Conservation (phyloP, 2,113 vertebrate genomes). For the Nesoenas mayeri region DNA sequence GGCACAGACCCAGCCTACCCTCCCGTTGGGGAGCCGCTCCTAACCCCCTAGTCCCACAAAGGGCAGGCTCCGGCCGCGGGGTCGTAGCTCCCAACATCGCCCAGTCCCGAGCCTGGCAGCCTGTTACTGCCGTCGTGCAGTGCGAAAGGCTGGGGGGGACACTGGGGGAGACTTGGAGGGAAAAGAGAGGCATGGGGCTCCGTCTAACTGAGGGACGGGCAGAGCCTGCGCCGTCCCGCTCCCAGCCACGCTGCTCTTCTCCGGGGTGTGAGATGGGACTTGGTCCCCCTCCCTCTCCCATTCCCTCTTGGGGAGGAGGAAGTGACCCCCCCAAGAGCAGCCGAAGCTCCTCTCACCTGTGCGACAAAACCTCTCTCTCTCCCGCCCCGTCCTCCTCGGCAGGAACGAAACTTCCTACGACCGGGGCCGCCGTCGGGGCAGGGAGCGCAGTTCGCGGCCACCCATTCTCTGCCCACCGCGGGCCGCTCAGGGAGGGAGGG, state of each 20-base stretch:
- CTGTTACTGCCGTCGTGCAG: not conserved
- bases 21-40: not conserved
- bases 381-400: not conserved
- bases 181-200: not conserved
- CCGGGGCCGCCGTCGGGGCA: not conserved
- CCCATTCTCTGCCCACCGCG: not conserved
- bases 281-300: too few relatives aligned
- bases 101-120: not conserved
- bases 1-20: not conserved
- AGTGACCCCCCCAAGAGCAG: not conserved
- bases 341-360: not conserved
- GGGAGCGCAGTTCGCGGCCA: not conserved
- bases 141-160: not conserved
- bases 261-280: not conserved
- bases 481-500: not conserved
- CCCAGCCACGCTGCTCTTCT: not conserved
- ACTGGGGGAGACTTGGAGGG: not conserved
- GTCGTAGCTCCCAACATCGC: not conserved
- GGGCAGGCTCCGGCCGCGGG: not conserved
- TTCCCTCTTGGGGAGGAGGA: not conserved
- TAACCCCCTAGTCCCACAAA: not conserved
- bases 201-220: not conserved
- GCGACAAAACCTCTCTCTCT: too few relatives aligned
- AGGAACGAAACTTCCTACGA: not conserved
- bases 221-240: not conserved